phyloP scores from a whole-genome alignment of 2,113 vertebrate species.

The Ivindomyrus marchei region DNA sequence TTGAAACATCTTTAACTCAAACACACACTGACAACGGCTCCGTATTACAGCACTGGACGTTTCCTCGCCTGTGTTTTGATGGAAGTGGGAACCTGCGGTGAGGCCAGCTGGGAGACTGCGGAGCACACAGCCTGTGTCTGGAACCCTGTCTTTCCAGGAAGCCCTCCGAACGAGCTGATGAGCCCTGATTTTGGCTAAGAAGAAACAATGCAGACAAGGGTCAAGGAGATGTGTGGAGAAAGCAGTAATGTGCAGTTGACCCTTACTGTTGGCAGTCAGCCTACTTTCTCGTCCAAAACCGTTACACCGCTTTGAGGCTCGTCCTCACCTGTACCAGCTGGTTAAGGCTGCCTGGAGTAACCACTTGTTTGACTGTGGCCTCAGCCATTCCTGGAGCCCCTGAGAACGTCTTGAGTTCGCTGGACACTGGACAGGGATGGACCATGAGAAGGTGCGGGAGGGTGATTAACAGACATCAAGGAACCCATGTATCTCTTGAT shows the following conservation, averaged over 20 bases:
- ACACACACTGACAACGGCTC: not conserved
- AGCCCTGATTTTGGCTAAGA: constrained; percentile 70
- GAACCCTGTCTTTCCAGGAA: constrained; percentile 51
- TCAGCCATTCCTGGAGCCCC: constrained; percentile 54
- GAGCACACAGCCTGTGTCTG: constrained; percentile 63
- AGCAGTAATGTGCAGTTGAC: not conserved
- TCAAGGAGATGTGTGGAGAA: too few relatives aligned
- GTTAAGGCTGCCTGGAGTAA: constrained; percentile 54
- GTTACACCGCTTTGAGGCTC: not conserved
- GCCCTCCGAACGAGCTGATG: constrained; percentile 63
- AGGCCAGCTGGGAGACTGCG: constrained; percentile 52
- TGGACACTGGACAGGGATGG: constrained; percentile 48
- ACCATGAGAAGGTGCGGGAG: too few relatives aligned
- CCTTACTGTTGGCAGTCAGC: not conserved
- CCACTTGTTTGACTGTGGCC: constrained; percentile 57
- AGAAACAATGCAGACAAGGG: not conserved
- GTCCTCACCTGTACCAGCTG: constrained; percentile 62
- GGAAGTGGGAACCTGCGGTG: constrained; percentile 45
- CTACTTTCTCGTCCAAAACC: not conserved
- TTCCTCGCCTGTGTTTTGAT: constrained; percentile 52
- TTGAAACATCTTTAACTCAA: not conserved
- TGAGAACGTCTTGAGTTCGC: constrained; percentile 71
- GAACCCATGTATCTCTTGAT: not conserved
- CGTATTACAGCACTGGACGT: too few relatives aligned
- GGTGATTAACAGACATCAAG: not conserved